Percentiles rank a stretch among this genome's conserved stretches.
Evolutionary conservation across 2,797 vertebrate genomes (phyloP).

Genomic region (Tenualosa ilisha): DNA sequence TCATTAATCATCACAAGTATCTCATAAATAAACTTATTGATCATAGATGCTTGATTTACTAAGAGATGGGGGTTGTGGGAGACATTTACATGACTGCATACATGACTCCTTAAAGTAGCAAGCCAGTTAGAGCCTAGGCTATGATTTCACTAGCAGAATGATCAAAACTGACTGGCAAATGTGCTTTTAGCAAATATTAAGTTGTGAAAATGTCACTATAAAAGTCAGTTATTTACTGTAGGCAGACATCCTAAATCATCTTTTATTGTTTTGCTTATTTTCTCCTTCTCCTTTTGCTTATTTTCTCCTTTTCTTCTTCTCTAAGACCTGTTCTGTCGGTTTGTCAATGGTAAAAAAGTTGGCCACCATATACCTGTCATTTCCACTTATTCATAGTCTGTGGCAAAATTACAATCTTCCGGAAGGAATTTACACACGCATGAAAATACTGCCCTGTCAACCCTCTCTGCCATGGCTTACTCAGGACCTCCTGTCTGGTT

Average conservation of each 20-base stretch:
- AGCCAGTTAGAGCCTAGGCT: background rate
- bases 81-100: background rate
- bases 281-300: too few species aligned
- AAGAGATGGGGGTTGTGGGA: background rate
- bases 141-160: background rate
- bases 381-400: background rate
- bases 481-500: background rate
- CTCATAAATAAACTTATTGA: background rate
- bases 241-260: conserved; percentile 2
- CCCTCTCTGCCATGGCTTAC: background rate
- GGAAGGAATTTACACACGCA: background rate
- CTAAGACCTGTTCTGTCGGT: background rate
- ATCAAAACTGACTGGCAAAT: background rate
- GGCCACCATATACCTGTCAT: background rate
- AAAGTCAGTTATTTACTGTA: background rate
- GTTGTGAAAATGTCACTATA: background rate
- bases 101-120: background rate
- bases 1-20: background rate
- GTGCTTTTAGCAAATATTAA: conserved; percentile 9
- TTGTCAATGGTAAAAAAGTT: background rate
- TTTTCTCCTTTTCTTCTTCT: too few species aligned
- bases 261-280: conserved; percentile 7
- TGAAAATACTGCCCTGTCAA: background rate
- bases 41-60: background rate
- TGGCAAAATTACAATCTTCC: background rate